Conservation (phyloP, 2,888 invertebrate genomes). For the Balanococcus diminutus region DNA sequence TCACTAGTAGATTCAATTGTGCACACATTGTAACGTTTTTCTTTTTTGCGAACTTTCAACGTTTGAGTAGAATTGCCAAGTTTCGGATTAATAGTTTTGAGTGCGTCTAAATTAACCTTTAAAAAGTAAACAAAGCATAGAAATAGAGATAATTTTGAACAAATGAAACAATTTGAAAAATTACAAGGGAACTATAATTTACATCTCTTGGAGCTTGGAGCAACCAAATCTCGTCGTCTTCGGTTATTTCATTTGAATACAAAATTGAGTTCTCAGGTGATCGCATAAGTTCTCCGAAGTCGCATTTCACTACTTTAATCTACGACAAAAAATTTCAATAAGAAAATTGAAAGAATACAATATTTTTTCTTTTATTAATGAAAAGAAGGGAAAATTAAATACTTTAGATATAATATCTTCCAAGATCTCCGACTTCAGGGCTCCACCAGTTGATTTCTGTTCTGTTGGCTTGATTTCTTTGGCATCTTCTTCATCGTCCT, state of each 20-base stretch:
- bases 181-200: no score
- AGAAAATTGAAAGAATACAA: no score
- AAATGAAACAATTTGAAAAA: not conserved
- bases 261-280: conserved; percentile 3
- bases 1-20: not conserved
- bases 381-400: no score
- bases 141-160: not conserved
- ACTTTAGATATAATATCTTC: conserved; percentile 25
- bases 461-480: not conserved
- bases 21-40: conserved; percentile 1
- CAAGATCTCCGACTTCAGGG: not conserved
- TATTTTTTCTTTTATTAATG: no score
- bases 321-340: not conserved
- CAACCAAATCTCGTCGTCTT: conserved; percentile 56
- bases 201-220: conserved; percentile 55
- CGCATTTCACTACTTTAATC: not conserved
- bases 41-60: not conserved
- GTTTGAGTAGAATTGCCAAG: not conserved
- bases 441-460: not conserved
- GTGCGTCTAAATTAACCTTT: not conserved
- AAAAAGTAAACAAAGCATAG: not conserved
- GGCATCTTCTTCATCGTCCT: not conserved
- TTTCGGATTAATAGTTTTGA: not conserved
- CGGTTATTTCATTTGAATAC: conserved; percentile 55
- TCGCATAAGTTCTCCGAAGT: not conserved